Evolutionary conservation across 2,888 invertebrate species (phyloP).

Genomic region (Chrysopilus asiliformis): DNA sequence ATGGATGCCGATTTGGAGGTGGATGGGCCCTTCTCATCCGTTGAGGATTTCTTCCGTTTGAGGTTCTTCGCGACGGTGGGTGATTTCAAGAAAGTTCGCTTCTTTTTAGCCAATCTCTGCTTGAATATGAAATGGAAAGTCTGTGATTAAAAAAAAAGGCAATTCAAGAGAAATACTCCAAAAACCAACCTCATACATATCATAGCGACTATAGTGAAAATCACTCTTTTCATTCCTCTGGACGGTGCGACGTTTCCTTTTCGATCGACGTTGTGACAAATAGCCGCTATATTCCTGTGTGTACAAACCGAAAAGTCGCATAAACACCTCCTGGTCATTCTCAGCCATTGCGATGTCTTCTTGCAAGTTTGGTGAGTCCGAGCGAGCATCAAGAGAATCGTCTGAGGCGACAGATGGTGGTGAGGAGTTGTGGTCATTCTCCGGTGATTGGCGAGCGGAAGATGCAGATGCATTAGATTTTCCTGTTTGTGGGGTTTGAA

Average conservation of each 20-base stretch:
- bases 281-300: conserved; percentile 25
- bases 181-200: conserved; percentile 17
- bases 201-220: conserved; percentile 33
- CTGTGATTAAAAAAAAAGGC: conserved; percentile 9
- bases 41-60: conserved; percentile 10
- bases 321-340: conserved; percentile 28
- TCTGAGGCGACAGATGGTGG: conserved; percentile 19
- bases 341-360: conserved; percentile 15
- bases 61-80: conserved; percentile 25
- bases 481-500: conserved; percentile 6
- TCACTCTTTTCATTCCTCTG: conserved; percentile 30
- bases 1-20: conserved; percentile 8
- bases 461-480: not conserved
- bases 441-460: conserved; percentile 3
- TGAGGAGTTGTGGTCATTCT: conserved; percentile 13
- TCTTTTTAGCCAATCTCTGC: conserved; percentile 23
- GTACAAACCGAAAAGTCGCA: conserved; percentile 27
- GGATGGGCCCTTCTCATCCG: conserved; percentile 2
- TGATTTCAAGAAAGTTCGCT: conserved; percentile 26
- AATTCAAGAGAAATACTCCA: too few relatives aligned
- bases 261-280: conserved; percentile 30
- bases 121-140: too few relatives aligned
- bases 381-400: conserved; percentile 20
- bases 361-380: conserved; percentile 5
- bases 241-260: conserved; percentile 30